These are phyloP conservation scores for Ornithoptera alexandrae DNA, from an alignment of 2,888 invertebrate species.

Conservation along the genomic window DNA sequence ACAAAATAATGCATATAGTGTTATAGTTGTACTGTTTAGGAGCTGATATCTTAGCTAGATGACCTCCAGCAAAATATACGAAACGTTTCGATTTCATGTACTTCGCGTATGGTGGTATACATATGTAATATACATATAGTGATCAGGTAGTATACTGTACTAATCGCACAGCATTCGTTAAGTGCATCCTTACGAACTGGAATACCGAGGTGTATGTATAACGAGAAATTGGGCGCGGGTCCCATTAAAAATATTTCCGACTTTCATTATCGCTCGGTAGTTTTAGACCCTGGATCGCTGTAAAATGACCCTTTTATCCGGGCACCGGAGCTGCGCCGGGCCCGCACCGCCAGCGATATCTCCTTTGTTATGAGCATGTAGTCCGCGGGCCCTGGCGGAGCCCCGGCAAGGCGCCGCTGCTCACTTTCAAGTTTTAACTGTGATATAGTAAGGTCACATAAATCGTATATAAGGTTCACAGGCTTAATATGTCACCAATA, in stretches of 20 bases:
- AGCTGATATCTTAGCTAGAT: too few relatives aligned
- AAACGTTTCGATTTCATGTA: too few relatives aligned
- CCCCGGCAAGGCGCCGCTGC: slow-evolving; percentile 10
- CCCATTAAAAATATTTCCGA: slow-evolving; percentile 2
- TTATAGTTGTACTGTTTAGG: too few relatives aligned
- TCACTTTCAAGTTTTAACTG: slow-evolving; percentile 9
- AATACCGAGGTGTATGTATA: neutral
- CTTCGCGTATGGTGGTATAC: too few relatives aligned
- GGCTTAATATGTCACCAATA: too few relatives aligned
- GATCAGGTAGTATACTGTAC: too few relatives aligned
- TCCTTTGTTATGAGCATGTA: slow-evolving; percentile 29
- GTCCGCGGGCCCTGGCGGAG: slow-evolving; percentile 10
- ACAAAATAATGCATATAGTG: too few relatives aligned
- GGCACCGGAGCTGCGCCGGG: slow-evolving; percentile 25
- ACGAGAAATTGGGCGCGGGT: slow-evolving; percentile 4
- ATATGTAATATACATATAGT: too few relatives aligned
- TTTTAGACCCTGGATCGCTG: slow-evolving; percentile 30
- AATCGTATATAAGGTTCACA: too few relatives aligned
- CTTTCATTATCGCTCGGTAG: slow-evolving; percentile 22
- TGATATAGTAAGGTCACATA: slow-evolving; percentile 1
- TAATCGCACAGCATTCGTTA: too few relatives aligned
- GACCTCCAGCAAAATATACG: too few relatives aligned
- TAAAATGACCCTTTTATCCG: slow-evolving; percentile 35
- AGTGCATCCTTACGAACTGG: neutral
- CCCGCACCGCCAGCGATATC: slow-evolving; percentile 30